phyloP scores from a whole-genome alignment of 2,888 invertebrate species.

The Agelastica alni region DNA sequence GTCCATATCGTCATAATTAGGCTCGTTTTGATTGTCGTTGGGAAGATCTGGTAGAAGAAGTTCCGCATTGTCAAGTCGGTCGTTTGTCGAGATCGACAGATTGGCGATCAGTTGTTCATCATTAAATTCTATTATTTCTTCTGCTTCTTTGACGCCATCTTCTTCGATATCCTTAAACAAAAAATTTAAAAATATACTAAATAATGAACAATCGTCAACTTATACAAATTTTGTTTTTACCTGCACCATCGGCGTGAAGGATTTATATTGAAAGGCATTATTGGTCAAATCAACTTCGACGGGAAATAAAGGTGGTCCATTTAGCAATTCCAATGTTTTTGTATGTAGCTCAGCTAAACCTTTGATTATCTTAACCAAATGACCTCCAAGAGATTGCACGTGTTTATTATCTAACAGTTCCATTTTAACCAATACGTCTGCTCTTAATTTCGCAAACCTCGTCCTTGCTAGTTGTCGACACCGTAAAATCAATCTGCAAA shows the following conservation, averaged over 20 bases:
- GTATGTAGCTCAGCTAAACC: conserved; percentile 68
- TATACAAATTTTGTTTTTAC: conserved; percentile 38
- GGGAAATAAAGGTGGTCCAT: conserved; percentile 83
- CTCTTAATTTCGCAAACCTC: conserved; percentile 80
- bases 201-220: background rate
- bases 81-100: conserved; percentile 14
- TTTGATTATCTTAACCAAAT: conserved; percentile 80
- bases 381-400: conserved; percentile 91
- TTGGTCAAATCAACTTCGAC: conserved; percentile 94
- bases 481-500: conserved; percentile 85
- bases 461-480: conserved; percentile 94
- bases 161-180: conserved; percentile 59
- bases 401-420: conserved; percentile 98
- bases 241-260: conserved; percentile 59
- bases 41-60: conserved; percentile 37
- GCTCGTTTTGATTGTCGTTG: conserved; percentile 43
- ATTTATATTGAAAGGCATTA: conserved; percentile 90
- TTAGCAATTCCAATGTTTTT: conserved; percentile 71
- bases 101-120: conserved; percentile 29
- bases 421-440: conserved; percentile 94
- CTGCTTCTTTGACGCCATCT: conserved; percentile 56
- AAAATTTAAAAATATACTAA: too few relatives aligned
- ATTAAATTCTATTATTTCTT: conserved; percentile 48
- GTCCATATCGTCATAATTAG: conserved; percentile 56
- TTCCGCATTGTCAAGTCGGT: conserved; percentile 12